Base-by-base conservation (phyloP, 2,797 vertebrate genomes). In the Melanotaenia nigrans region DNA sequence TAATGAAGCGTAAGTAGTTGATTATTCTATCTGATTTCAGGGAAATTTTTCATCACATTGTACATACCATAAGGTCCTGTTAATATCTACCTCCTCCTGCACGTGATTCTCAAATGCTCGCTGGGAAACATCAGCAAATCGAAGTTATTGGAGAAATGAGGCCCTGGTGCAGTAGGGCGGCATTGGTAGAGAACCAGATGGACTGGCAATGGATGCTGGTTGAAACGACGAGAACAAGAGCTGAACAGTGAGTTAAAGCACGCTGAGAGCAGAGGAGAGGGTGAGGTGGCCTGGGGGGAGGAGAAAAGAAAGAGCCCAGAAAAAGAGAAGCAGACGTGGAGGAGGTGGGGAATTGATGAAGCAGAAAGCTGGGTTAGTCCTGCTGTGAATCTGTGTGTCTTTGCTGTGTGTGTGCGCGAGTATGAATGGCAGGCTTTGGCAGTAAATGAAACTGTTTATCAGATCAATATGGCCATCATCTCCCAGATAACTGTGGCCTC, bases 401-500 rank as follows among this genome's bases (percentile, higher is more conserved):
- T 70, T 85, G 60, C 78, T 63, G n/a, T 64, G 65, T 51, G 57
- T 65, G 66, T 42, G 60, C 36, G 65, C 47, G 74, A 36, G 81
- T 82, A 60, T 89, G 89, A 92, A 88, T 90, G 90, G 87, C 74
- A 92, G 90, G 91, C 88, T 92, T 86, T 91, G 92, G 91, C 93
- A 93, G 93, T 92, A 93, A 95, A 94, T 94, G 94, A 95, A 94
- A 95, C 91, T 94, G 93, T 94, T 95, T 90, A 94, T 94, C 82
- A 93, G 95, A 96, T 96, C 94, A 92, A 96, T 96, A 95, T 87
- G 87, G 90, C 93, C 94, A 94, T 96, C 94, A 95, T 95, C 94
- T 95, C 93, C 92, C 89, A 93, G 95, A 97, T 95, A 94, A 95
- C 93, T 94, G 92, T 94, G 90, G 92, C 94, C 94, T 92, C 91